Evolutionary conservation across 2,113 vertebrate species (phyloP).

Genomic region (Rissa tridactyla): DNA sequence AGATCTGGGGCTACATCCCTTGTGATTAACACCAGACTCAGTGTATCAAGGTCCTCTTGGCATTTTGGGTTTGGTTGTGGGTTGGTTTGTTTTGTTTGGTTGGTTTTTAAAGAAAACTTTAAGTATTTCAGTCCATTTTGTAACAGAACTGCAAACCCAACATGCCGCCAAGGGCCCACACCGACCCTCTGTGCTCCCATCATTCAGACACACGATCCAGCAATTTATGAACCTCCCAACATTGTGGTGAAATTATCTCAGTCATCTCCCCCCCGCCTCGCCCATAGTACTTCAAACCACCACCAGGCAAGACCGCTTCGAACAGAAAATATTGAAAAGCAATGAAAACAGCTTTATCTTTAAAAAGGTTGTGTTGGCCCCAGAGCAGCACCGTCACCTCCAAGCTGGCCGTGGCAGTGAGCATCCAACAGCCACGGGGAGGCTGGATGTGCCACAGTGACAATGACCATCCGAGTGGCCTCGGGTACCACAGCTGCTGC

Average conservation of each 20-base stretch:
- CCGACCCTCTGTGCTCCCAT: accelerated
- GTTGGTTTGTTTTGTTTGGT: background rate
- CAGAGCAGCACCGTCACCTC: background rate
- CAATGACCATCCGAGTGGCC: accelerated
- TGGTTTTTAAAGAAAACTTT: background rate
- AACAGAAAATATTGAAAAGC: background rate
- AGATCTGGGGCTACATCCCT: background rate
- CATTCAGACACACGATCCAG: background rate
- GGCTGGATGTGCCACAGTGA: accelerated
- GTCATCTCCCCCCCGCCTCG: accelerated
- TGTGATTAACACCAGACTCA: background rate
- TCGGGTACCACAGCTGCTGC: accelerated
- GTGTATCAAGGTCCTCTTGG: background rate
- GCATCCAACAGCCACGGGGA: background rate
- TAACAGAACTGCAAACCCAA: background rate
- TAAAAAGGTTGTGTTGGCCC: background rate
- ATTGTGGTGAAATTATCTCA: background rate
- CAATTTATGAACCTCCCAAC: background rate
- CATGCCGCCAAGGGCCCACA: background rate
- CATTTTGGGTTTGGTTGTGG: no score
- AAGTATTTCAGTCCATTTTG: background rate
- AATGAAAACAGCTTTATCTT: background rate
- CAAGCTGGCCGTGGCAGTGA: accelerated
- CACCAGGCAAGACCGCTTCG: background rate
- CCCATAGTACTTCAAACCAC: background rate